These are phyloP conservation scores for Mormyrops attenuatus DNA, from an alignment of 2,797 vertebrate genomes.

Conservation along the genomic window DNA sequence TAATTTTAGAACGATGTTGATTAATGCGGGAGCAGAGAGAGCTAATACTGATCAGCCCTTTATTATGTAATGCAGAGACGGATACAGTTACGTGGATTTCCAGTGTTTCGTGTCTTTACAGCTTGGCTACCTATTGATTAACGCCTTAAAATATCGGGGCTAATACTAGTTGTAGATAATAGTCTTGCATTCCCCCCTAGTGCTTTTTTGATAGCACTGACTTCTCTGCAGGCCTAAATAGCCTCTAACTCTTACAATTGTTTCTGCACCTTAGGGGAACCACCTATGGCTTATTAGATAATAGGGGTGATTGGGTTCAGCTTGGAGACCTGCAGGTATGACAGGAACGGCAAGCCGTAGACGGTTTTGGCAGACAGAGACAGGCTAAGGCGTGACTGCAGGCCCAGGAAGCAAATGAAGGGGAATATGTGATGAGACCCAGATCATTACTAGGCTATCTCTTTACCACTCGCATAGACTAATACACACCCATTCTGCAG, in stretches of 20 bases:
- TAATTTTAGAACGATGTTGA: constrained; percentile 1
- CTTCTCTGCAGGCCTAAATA: neutral
- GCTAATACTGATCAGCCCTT: neutral
- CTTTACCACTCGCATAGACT: neutral
- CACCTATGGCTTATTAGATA: neutral
- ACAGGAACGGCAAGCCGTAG: neutral
- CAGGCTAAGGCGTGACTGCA: neutral
- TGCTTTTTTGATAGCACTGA: neutral
- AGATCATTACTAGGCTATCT: neutral
- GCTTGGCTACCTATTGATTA: neutral
- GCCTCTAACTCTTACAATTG: neutral
- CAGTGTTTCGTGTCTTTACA: neutral
- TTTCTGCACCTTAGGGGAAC: neutral
- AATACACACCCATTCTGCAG: neutral
- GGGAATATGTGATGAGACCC: neutral
- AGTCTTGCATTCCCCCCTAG: neutral
- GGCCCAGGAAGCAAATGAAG: neutral
- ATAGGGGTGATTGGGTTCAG: neutral
- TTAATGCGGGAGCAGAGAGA: neutral
- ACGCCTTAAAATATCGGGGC: neutral
- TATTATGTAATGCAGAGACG: neutral
- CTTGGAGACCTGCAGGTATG: neutral
- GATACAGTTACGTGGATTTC: neutral
- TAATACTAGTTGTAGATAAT: neutral
- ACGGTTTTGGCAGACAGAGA: neutral